Evolutionary conservation across 2,888 invertebrate genomes (phyloP).

Genomic region (Tetheella fluctuosa): DNA sequence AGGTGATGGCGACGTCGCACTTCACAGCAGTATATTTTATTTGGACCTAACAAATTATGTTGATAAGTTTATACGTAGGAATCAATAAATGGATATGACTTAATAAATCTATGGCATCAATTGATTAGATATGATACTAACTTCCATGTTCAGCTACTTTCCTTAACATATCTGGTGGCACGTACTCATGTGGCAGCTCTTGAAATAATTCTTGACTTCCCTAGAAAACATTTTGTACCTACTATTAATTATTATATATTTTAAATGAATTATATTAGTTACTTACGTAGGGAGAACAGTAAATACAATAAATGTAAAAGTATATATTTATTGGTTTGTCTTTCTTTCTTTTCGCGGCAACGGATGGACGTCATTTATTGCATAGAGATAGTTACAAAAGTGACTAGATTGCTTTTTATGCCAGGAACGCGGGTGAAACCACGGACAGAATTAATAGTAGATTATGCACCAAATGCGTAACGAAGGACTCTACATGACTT

Average conservation of each 20-base stretch:
- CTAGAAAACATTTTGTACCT: slow-evolving; percentile 43
- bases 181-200: slow-evolving; percentile 98
- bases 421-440: too few species aligned
- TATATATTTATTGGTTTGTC: too few species aligned
- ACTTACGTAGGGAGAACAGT: too few species aligned
- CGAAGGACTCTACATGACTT: too few species aligned
- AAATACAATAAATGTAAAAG: too few species aligned
- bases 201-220: slow-evolving; percentile 97
- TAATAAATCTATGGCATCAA: background rate
- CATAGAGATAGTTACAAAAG: too few species aligned
- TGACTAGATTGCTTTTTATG: too few species aligned
- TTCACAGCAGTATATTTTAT: slow-evolving; percentile 98
- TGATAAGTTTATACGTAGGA: slow-evolving; percentile 11
- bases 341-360: too few species aligned
- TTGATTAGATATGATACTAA: slow-evolving; percentile 69
- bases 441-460: too few species aligned
- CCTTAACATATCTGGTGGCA: slow-evolving; percentile 96
- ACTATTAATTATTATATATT: background rate
- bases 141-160: slow-evolving; percentile 99
- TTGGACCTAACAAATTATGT: slow-evolving; percentile 87
- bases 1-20: slow-evolving; percentile 97
- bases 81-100: background rate
- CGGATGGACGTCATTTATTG: too few species aligned
- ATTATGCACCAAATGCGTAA: too few species aligned
- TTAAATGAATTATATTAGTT: background rate